phyloP scores from a whole-genome alignment of 2,113 vertebrate species.

The Sigmodon hispidus region DNA sequence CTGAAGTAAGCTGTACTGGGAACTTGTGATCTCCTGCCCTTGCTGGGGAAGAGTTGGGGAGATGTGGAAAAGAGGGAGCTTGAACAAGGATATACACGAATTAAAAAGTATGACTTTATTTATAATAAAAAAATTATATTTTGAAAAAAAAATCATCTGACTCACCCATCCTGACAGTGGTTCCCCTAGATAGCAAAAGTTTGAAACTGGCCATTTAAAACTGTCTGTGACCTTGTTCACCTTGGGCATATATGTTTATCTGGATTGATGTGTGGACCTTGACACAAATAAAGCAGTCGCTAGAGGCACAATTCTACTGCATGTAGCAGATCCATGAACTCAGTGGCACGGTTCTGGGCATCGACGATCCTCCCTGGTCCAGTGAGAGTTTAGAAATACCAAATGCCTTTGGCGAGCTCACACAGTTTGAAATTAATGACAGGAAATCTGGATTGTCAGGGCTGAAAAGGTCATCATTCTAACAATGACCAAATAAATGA shows the following conservation, averaged over 20 bases:
- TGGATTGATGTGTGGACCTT: not conserved
- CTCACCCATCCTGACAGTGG: not conserved
- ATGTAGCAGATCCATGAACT: too few species aligned
- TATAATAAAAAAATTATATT: too few species aligned
- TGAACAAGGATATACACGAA: too few species aligned
- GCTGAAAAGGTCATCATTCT: not conserved
- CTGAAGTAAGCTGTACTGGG: too few species aligned
- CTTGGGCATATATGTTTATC: not conserved
- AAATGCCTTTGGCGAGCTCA: not conserved
- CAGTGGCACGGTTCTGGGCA: not conserved
- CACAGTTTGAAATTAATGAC: constrained; percentile 16
- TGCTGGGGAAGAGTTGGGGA: too few species aligned
- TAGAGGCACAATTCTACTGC: not conserved
- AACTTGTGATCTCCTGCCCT: too few species aligned
- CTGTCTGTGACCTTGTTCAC: not conserved
- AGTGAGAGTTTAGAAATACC: not conserved
- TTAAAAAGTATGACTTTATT: too few species aligned
- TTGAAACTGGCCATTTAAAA: not conserved
- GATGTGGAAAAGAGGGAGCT: too few species aligned
- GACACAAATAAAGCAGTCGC: not conserved
- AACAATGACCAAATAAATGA: not conserved
- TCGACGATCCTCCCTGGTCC: not conserved
- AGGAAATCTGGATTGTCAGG: not conserved
- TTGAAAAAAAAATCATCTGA: too few species aligned
- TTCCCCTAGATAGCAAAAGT: not conserved